Conservation (phyloP, 2,888 invertebrate genomes). For the Osmoderma eremita region DNA sequence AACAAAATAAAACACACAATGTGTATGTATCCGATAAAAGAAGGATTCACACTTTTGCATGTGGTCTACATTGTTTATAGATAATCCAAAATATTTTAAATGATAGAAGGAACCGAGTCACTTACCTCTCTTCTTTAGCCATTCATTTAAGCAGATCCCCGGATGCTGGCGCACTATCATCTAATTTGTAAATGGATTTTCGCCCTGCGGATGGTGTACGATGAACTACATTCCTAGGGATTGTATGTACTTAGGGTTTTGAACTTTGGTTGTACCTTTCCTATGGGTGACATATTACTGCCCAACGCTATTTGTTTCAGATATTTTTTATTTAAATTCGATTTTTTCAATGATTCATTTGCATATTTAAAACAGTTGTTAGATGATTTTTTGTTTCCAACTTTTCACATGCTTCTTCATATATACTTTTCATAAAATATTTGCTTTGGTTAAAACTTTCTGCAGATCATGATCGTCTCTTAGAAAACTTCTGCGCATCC, state of each 20-base stretch:
- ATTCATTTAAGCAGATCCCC: constrained; percentile 66
- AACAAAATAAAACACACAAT: too few relatives aligned
- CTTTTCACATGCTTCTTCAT: neutral
- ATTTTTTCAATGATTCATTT: too few relatives aligned
- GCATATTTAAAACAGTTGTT: too few relatives aligned
- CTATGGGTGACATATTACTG: constrained; percentile 11
- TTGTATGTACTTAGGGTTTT: constrained; percentile 42
- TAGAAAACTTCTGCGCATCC: neutral
- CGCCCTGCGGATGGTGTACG: constrained; percentile 24
- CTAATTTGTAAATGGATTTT: constrained; percentile 12
- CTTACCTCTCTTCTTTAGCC: constrained; percentile 67
- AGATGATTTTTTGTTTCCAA: neutral
- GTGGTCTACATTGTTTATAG: constrained; percentile 12
- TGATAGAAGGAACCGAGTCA: constrained; percentile 66
- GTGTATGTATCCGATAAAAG: too few relatives aligned
- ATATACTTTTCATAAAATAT: neutral
- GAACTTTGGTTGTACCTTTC: constrained; percentile 29
- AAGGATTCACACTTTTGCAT: too few relatives aligned
- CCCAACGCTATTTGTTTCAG: neutral
- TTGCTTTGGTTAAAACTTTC: constrained; percentile 24
- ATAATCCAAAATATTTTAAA: constrained; percentile 65
- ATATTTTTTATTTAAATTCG: too few relatives aligned
- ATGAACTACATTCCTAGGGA: constrained; percentile 33
- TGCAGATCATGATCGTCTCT: constrained; percentile 16
- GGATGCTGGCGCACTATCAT: constrained; percentile 39